Percentiles rank a stretch among this genome's conserved stretches.
phyloP scores from a whole-genome alignment of 2,113 vertebrate species.

The Pica pica region DNA sequence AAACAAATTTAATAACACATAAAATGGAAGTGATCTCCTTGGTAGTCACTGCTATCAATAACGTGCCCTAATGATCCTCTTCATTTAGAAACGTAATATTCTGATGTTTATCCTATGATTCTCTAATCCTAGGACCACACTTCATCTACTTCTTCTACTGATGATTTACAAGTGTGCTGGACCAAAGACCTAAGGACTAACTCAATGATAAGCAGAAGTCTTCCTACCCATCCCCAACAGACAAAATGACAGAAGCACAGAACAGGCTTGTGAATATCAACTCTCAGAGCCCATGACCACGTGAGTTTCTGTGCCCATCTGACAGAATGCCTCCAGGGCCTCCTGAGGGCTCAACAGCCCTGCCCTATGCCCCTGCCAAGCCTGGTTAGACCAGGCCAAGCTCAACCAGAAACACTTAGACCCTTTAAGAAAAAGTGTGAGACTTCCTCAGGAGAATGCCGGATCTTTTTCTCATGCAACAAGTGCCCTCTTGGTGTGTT shows the following conservation, averaged over 20 bases:
- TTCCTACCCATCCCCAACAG: neutral
- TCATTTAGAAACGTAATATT: neutral
- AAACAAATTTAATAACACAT: neutral
- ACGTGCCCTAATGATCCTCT: neutral
- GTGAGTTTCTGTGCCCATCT: neutral
- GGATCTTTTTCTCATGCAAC: neutral
- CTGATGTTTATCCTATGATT: neutral
- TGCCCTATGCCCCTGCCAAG: neutral
- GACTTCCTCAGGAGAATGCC: neutral
- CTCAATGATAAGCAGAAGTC: neutral
- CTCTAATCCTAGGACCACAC: neutral
- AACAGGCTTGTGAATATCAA: neutral
- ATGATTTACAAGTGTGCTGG: neutral
- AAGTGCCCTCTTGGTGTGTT: neutral
- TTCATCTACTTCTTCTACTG: neutral
- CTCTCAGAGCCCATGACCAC: neutral
- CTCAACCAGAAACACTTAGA: neutral
- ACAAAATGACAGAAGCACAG: neutral
- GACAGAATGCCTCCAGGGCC: neutral
- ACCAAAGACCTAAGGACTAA: neutral
- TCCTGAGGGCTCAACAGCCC: neutral
- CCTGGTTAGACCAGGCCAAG: neutral
- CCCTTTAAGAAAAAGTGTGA: neutral
- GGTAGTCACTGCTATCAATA: neutral
- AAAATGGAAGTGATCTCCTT: neutral